Conservation (phyloP, 2,888 invertebrate genomes). For the Syrista parreyssii region DNA sequence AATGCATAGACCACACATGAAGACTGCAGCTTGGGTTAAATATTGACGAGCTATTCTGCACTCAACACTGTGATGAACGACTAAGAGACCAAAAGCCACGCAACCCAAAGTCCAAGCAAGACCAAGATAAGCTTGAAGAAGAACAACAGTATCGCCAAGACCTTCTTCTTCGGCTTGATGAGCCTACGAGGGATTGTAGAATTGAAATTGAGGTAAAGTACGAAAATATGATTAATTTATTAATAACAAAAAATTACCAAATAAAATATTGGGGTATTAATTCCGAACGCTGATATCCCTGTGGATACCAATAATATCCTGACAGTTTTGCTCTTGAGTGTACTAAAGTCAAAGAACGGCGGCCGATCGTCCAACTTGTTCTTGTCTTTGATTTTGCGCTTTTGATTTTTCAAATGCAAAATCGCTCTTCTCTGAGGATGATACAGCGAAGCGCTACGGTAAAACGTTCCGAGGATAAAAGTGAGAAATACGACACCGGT, state of each 20-base stretch:
- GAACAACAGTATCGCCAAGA: slow-evolving; percentile 72
- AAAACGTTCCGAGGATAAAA: slow-evolving; percentile 87
- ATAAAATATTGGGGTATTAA: slow-evolving; percentile 87
- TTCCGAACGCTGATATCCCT: slow-evolving; percentile 83
- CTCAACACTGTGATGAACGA: slow-evolving; percentile 85
- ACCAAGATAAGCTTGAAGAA: slow-evolving; percentile 82
- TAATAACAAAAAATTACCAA: slow-evolving; percentile 66
- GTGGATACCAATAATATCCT: slow-evolving; percentile 85
- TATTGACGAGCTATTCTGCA: slow-evolving; percentile 89
- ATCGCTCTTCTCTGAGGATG: slow-evolving; percentile 89
- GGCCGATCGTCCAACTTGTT: slow-evolving; percentile 82
- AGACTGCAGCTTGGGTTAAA: slow-evolving; percentile 83
- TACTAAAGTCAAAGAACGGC: slow-evolving; percentile 88
- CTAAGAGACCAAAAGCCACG: slow-evolving; percentile 82
- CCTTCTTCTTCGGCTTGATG: slow-evolving; percentile 85
- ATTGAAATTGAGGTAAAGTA: not conserved
- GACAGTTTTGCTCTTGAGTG: slow-evolving; percentile 85
- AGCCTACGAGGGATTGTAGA: slow-evolving; percentile 64
- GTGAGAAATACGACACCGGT: slow-evolving; percentile 86
- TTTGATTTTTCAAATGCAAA: slow-evolving; percentile 89
- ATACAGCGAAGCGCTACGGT: slow-evolving; percentile 88
- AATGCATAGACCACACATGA: slow-evolving; percentile 82
- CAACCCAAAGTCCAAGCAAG: slow-evolving; percentile 87
- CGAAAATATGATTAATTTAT: too few species aligned
- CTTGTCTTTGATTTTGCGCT: slow-evolving; percentile 84